These are phyloP conservation scores for Carassius auratus DNA, from an alignment of 2,113 vertebrate genomes.

Conservation along the genomic window DNA sequence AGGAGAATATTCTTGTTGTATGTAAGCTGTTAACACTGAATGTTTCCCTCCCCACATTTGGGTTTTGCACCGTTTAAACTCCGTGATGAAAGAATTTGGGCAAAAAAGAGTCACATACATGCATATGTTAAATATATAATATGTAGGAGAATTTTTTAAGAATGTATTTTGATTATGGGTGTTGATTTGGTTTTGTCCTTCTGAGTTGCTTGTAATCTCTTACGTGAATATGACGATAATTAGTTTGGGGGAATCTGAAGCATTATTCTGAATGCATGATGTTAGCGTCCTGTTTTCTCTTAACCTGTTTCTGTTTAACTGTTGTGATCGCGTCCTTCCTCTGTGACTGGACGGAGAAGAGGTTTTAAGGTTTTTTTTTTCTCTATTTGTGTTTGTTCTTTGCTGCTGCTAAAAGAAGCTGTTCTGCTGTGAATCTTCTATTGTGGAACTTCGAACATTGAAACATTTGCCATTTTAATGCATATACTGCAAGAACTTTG, in stretches of 20 bases:
- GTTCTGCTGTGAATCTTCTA: constrained; percentile 70
- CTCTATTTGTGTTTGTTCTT: constrained; percentile 70
- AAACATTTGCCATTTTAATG: constrained; percentile 70
- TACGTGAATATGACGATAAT: constrained; percentile 22
- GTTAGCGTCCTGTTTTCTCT: constrained; percentile 70
- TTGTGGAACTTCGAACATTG: constrained; percentile 69
- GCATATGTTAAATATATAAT: constrained; percentile 54
- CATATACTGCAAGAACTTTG: constrained; percentile 74
- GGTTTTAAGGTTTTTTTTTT: constrained; percentile 60
- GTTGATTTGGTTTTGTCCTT: neutral
- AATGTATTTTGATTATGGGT: too few relatives aligned
- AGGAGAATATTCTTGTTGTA: constrained; percentile 45
- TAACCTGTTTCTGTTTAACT: constrained; percentile 71
- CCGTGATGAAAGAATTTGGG: constrained; percentile 71
- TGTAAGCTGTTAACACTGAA: constrained; percentile 61
- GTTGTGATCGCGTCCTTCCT: constrained; percentile 49
- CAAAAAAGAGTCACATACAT: constrained; percentile 59
- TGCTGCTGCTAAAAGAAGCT: constrained; percentile 70
- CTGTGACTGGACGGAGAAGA: constrained; percentile 50
- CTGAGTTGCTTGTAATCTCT: constrained; percentile 61
- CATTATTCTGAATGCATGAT: constrained; percentile 73
- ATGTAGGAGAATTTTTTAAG: too few relatives aligned
- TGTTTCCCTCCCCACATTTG: constrained; percentile 61
- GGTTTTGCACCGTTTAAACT: constrained; percentile 67
- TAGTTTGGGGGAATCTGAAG: constrained; percentile 63